Evolutionary conservation across 2,888 invertebrate genomes (phyloP), one percentile per base, ranked within the genome.

Genomic region (Acronicta leporina): DNA sequence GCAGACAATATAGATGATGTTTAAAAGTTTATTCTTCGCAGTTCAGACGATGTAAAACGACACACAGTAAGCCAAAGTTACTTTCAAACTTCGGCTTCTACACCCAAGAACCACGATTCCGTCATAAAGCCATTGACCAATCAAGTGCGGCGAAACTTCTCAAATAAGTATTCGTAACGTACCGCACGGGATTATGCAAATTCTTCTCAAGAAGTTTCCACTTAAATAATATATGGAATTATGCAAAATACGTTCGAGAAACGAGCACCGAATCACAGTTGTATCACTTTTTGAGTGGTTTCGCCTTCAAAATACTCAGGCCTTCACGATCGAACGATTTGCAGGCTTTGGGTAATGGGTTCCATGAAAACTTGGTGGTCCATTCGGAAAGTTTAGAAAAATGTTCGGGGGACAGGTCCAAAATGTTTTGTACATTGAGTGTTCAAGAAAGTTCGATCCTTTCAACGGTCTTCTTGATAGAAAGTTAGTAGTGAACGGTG

Each of bases 151-250:
- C 15, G 40, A 68, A 79, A 73, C 61, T 76, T 77, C 54, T 52
- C 46, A 42, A 80, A 80, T 79, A 79, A 76, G 78, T 81, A 82
- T 82, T 77, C 79, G 55, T 52, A 68, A 85, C 75, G 78, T 74
- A 53, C 52, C 71, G 73, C 63, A 61, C 50, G 52, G 65, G 77
- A 85, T 86, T 85, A 86, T 86, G 86, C 74, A 85, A 84, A 85
- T 77, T 71, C 44, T 63, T 54, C 52, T 73, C 58, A 51, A 58
- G 61, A 82, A 85, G 72, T 86, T 84, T 68, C 79, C 66, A 84
- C 83, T 84, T 86, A 84, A 85, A 86, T 84, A 86, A 86, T 87
- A 86, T 87, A 87, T 87, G 85, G 86, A 87, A 86, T 87, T 87
- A 87, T 87, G 87, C 75, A 86, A 86, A 87, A 81, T 77, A 82